A percentile compares a stretch with the other conserved stretches of the same genome.
Evolutionary conservation across 2,888 invertebrate genomes (phyloP).

Genomic region (Latrodectus hesperus): DNA sequence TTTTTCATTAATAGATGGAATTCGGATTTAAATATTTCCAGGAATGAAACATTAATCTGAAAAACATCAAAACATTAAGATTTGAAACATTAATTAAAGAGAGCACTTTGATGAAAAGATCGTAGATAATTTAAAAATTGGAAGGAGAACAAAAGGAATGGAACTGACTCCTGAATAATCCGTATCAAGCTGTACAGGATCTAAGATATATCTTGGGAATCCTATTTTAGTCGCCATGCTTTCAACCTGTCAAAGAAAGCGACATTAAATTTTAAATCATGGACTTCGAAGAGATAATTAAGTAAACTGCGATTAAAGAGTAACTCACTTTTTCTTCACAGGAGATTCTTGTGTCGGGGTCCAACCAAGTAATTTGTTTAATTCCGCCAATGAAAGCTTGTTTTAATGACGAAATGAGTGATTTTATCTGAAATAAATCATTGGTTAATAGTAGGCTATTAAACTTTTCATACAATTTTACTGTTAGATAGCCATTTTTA

Average conservation of each 20-base stretch:
- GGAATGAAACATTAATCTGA: no score
- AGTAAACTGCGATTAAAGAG: no score
- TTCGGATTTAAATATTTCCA: no score
- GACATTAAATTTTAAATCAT: not conserved
- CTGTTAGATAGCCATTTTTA: no score
- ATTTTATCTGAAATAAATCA: conserved; percentile 47
- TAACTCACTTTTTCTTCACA: conserved; percentile 67
- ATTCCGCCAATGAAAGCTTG: conserved; percentile 54
- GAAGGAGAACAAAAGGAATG: not conserved
- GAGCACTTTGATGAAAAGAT: no score
- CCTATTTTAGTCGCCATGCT: conserved; percentile 70
- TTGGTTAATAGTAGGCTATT: not conserved
- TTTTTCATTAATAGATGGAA: no score
- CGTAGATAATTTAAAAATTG: no score
- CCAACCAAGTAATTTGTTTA: conserved; percentile 60
- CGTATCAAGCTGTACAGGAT: conserved; percentile 82
- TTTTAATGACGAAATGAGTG: conserved; percentile 56
- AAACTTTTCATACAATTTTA: not conserved
- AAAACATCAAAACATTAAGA: no score
- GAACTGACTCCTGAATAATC: conserved; percentile 85
- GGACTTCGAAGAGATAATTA: not conserved
- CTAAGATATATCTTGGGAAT: conserved; percentile 81
- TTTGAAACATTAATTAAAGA: no score
- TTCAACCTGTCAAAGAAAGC: conserved; percentile 57
- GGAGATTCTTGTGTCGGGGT: conserved; percentile 47